These are phyloP conservation scores for Acanthurus tractus DNA, from an alignment of 2,797 vertebrate genomes.

Conservation along the genomic window DNA sequence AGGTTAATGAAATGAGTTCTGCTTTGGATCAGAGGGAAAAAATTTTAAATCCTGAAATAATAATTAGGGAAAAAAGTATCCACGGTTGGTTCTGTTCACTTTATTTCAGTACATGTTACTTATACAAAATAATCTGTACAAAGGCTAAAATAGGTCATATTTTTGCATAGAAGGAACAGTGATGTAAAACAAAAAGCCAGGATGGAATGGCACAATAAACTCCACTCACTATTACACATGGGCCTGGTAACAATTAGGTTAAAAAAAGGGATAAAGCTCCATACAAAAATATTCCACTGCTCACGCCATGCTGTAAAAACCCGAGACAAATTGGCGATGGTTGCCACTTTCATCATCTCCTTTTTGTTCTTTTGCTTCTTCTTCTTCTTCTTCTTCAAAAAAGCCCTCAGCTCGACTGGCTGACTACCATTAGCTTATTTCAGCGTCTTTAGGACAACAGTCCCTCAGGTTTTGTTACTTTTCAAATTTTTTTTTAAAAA, in stretches of 20 bases:
- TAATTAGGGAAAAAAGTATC: slow-evolving; percentile 48
- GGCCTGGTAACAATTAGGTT: slow-evolving; percentile 61
- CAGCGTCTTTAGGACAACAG: slow-evolving; percentile 49
- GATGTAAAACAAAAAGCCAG: slow-evolving; percentile 79
- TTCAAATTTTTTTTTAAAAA: slow-evolving; percentile 4
- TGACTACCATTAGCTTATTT: slow-evolving; percentile 51
- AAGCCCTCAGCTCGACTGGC: slow-evolving; percentile 12
- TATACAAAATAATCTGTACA: slow-evolving; percentile 90
- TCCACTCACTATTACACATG: slow-evolving; percentile 75
- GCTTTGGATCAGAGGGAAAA: slow-evolving; percentile 14
- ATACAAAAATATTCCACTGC: slow-evolving; percentile 77
- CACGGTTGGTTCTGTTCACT: slow-evolving; percentile 78
- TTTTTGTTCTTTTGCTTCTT: slow-evolving; percentile 51
- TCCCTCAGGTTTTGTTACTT: slow-evolving; percentile 47
- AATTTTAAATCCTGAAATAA: slow-evolving; percentile 40
- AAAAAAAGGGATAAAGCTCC: slow-evolving; percentile 60
- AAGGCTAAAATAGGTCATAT: slow-evolving; percentile 87
- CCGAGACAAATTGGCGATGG: slow-evolving; percentile 55
- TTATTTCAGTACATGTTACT: slow-evolving; percentile 89
- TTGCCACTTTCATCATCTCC: slow-evolving; percentile 71
- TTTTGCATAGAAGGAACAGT: slow-evolving; percentile 90
- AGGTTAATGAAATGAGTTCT: slow-evolving; percentile 63
- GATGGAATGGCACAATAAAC: slow-evolving; percentile 85
- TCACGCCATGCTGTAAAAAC: slow-evolving; percentile 65
- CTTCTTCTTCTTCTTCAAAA: neutral